Conservation (phyloP, 2,113 vertebrate genomes). For the Nothoprocta perdicaria region DNA sequence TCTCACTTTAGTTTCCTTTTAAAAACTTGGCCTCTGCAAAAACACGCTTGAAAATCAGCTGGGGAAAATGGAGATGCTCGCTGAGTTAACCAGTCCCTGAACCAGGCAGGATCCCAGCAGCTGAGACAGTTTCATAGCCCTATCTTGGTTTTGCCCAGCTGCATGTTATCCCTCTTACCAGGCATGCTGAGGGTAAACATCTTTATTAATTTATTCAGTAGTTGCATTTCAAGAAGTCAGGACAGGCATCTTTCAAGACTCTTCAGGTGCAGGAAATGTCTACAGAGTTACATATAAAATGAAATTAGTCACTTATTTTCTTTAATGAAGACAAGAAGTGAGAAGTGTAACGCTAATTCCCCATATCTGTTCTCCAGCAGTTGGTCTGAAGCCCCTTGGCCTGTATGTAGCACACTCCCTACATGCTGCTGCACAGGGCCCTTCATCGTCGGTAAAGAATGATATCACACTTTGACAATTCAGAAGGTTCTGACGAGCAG, state of each 20-base stretch:
- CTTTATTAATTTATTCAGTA: neutral
- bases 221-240: neutral
- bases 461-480: neutral
- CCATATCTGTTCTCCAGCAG: neutral
- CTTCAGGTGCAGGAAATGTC: neutral
- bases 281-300: neutral
- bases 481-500: neutral
- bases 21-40: neutral
- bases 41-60: neutral
- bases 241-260: neutral
- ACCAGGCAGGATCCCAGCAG: neutral
- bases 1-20: neutral
- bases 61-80: neutral
- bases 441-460: neutral
- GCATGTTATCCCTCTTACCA: neutral
- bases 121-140: neutral
- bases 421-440: rapidly evolving
- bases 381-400: neutral
- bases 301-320: neutral
- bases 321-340: neutral
- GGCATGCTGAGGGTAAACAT: neutral
- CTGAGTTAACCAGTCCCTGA: neutral
- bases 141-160: neutral
- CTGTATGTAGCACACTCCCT: neutral
- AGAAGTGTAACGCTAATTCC: neutral